Evolutionary conservation across 2,888 invertebrate species (phyloP).

Genomic region (Dichetophora obliterata): DNA sequence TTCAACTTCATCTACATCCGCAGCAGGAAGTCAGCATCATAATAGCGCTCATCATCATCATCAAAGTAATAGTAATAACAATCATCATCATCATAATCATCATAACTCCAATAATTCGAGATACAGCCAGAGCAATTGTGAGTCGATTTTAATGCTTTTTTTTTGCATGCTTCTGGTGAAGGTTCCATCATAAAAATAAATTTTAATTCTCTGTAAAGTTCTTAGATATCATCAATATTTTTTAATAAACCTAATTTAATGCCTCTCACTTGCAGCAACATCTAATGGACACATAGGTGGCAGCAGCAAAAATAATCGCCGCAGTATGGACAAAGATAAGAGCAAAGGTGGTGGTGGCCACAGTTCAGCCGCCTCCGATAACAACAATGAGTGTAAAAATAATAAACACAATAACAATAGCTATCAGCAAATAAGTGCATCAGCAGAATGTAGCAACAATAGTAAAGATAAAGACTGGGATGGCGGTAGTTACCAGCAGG

Average conservation of each 20-base stretch:
- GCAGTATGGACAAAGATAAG: conserved; percentile 68
- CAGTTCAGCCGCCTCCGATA: conserved; percentile 48
- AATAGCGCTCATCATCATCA: conserved; percentile 27
- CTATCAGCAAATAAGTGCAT: conserved; percentile 56
- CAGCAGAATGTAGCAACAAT: conserved; percentile 55
- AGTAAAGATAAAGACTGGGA: conserved; percentile 61
- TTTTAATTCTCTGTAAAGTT: neutral
- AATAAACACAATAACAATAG: conserved; percentile 55
- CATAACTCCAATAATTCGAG: conserved; percentile 36
- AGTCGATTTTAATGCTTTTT: conserved; percentile 25
- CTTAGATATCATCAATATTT: neutral
- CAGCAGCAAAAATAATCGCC: conserved; percentile 63
- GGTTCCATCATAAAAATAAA: neutral
- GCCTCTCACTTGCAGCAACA: conserved; percentile 53
- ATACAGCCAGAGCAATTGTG: conserved; percentile 41
- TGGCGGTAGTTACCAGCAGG: conserved; percentile 56
- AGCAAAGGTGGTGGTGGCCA: conserved; percentile 51
- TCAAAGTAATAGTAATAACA: conserved; percentile 3
- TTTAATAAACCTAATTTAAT: neutral
- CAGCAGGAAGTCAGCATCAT: conserved; percentile 20
- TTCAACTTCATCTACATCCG: conserved; percentile 1
- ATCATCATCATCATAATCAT: conserved; percentile 17
- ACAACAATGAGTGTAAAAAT: conserved; percentile 51
- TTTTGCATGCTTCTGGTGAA: neutral
- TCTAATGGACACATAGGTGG: conserved; percentile 60